Conservation (phyloP, 2,113 vertebrate genomes). For the Zingel zingel region DNA sequence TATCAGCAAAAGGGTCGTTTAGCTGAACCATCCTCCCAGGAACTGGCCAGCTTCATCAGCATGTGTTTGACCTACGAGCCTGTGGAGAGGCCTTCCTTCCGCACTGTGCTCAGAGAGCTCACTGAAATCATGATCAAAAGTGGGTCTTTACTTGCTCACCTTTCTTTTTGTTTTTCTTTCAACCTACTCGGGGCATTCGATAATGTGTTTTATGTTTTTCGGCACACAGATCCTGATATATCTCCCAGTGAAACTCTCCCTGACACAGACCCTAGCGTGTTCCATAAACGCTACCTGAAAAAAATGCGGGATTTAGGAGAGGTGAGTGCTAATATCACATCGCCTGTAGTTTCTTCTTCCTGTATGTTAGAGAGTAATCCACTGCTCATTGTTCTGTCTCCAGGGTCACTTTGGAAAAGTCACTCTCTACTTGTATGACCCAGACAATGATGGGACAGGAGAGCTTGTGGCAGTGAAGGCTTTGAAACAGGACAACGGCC, state of each 20-base stretch:
- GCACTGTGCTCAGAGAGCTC: slow-evolving; percentile 90
- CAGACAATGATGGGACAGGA: slow-evolving; percentile 90
- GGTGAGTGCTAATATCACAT: slow-evolving; percentile 76
- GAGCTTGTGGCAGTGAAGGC: slow-evolving; percentile 94
- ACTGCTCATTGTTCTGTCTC: slow-evolving; percentile 12
- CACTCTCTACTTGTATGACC: slow-evolving; percentile 92
- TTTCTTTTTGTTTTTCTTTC: not conserved
- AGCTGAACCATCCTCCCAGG: slow-evolving; percentile 86
- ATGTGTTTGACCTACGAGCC: slow-evolving; percentile 90
- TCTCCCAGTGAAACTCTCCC: slow-evolving; percentile 75
- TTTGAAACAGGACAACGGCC: slow-evolving; percentile 88
- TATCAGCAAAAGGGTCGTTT: slow-evolving; percentile 89
- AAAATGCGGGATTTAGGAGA: slow-evolving; percentile 90
- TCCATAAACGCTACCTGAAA: slow-evolving; percentile 93
- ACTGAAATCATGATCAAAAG: slow-evolving; percentile 88
- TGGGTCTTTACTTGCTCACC: slow-evolving; percentile 61
- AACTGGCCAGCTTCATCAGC: slow-evolving; percentile 88
- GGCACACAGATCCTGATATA: slow-evolving; percentile 85
- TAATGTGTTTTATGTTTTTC: not conserved
- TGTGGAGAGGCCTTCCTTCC: slow-evolving; percentile 88
- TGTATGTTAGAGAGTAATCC: not conserved
- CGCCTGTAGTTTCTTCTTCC: not conserved
- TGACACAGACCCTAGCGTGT: slow-evolving; percentile 86
- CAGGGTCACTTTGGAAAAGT: slow-evolving; percentile 97
- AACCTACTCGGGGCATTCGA: not conserved